phyloP scores from a whole-genome alignment of 2,888 invertebrate genomes.

The Julus scanicus region DNA sequence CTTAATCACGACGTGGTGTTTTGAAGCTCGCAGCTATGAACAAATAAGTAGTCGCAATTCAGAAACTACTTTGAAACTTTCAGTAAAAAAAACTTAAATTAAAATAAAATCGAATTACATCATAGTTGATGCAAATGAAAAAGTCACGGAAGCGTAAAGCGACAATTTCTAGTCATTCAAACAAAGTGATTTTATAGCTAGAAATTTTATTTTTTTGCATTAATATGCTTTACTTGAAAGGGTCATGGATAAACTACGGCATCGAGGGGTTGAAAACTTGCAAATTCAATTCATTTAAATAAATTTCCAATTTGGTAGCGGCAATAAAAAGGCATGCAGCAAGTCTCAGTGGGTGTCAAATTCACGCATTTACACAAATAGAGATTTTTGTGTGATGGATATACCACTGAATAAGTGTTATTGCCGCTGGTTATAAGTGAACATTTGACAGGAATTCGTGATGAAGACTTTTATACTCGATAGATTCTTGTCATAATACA shows the following conservation, averaged over 20 bases:
- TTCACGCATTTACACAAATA: background rate
- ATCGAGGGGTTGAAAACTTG: background rate
- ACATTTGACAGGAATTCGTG: background rate
- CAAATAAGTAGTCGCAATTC: no score
- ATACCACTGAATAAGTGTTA: background rate
- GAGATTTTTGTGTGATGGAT: background rate
- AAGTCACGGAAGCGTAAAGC: no score
- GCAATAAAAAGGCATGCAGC: background rate
- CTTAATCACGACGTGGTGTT: no score
- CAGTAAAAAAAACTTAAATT: no score
- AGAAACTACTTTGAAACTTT: no score
- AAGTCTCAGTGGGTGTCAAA: constrained; percentile 2
- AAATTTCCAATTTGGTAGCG: constrained; percentile 26
- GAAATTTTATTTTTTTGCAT: background rate
- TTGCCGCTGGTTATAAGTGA: background rate
- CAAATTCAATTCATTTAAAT: constrained; percentile 33
- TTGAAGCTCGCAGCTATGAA: no score
- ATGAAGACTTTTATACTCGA: background rate
- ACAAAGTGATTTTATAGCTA: background rate
- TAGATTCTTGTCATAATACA: background rate
- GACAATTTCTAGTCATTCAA: background rate
- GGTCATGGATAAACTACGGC: background rate
- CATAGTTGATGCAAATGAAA: no score
- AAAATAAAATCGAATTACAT: no score
- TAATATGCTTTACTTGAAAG: background rate